Evolutionary conservation across 2,113 vertebrate genomes (phyloP).

Genomic region (Thymallus thymallus): DNA sequence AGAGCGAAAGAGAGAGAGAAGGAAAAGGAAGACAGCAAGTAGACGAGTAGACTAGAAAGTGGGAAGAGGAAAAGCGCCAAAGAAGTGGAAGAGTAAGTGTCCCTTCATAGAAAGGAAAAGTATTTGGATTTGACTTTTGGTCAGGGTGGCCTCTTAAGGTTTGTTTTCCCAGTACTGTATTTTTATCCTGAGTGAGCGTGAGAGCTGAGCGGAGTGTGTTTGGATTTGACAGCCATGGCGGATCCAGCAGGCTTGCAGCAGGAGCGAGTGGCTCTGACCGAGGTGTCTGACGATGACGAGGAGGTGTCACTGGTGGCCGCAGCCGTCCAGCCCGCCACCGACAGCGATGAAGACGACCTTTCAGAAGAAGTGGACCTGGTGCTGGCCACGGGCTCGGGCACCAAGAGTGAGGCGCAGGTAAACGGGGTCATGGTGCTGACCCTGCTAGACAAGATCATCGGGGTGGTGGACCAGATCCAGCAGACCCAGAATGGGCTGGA

Average conservation of each 20-base stretch:
- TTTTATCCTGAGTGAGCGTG: slow-evolving; percentile 57
- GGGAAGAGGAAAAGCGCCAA: slow-evolving; percentile 26
- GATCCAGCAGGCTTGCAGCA: slow-evolving; percentile 85
- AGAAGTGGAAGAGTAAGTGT: slow-evolving; percentile 38
- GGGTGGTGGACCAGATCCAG: slow-evolving; percentile 97
- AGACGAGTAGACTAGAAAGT: slow-evolving; percentile 18
- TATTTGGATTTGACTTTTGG: slow-evolving; percentile 5
- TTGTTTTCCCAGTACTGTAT: slow-evolving; percentile 59
- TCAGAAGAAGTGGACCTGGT: slow-evolving; percentile 40
- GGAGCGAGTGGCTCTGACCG: slow-evolving; percentile 68
- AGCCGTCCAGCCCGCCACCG: slow-evolving; percentile 61
- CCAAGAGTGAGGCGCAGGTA: slow-evolving; percentile 78
- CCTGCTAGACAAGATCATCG: slow-evolving; percentile 97
- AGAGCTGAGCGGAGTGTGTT: slow-evolving; percentile 16
- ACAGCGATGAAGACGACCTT: slow-evolving; percentile 63
- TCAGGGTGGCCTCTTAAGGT: slow-evolving; percentile 42
- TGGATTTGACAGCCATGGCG: slow-evolving; percentile 79
- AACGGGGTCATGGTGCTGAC: slow-evolving; percentile 92
- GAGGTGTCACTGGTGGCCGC: slow-evolving; percentile 63
- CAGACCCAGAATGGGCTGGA: slow-evolving; percentile 91
- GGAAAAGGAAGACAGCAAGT: slow-evolving; percentile 35
- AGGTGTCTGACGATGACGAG: slow-evolving; percentile 69
- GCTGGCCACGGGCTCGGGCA: slow-evolving; percentile 39
- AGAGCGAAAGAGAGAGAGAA: slow-evolving; percentile 27
- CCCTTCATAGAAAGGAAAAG: slow-evolving; percentile 10